Evolutionary conservation across 1,140 invertebrate species (phyloP).

Genomic region (Neomicropteryx cornuta): DNA sequence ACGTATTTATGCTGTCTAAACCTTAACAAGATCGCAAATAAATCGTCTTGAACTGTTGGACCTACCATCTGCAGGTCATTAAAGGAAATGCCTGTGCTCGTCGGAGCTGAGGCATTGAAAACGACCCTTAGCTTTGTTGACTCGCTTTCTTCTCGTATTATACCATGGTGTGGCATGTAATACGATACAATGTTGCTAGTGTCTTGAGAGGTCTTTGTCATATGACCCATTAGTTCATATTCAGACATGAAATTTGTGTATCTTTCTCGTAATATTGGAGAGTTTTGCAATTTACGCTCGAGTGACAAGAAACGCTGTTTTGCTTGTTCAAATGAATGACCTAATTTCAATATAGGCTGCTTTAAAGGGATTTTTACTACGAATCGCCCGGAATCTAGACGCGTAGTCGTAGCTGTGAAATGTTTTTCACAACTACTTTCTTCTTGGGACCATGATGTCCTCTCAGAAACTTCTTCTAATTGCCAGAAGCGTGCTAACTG

Average conservation of each 20-base stretch:
- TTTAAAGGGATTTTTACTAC: constrained; percentile 15
- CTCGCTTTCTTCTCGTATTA: constrained; percentile 17
- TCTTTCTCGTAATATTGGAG: constrained; percentile 12
- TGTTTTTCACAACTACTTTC: constrained; percentile 14
- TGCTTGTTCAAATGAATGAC: constrained; percentile 14
- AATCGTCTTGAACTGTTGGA: constrained; percentile 21
- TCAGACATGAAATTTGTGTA: constrained; percentile 25
- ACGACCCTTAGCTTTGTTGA: constrained; percentile 23
- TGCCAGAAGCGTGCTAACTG: constrained; percentile 17
- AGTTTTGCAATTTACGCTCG: constrained; percentile 11
- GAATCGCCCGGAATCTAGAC: constrained; percentile 12
- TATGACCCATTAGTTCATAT: constrained; percentile 25
- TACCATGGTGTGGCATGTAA: constrained; percentile 21
- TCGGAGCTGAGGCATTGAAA: constrained; percentile 26
- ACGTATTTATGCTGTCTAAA: constrained; percentile 19
- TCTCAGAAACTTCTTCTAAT: constrained; percentile 11
- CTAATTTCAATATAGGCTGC: constrained; percentile 7
- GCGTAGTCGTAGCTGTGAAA: constrained; percentile 11
- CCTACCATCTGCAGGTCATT: constrained; percentile 24
- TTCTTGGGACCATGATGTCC: constrained; percentile 13
- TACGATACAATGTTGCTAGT: constrained; percentile 4
- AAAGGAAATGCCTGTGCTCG: constrained; percentile 19
- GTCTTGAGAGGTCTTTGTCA: constrained; percentile 14
- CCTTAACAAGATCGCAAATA: constrained; percentile 22
- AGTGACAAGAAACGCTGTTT: constrained; percentile 13